Evolutionary conservation across 2,113 vertebrate species (phyloP), one percentile per base, ranked within the genome.

Genomic region (Coturnix japonica): DNA sequence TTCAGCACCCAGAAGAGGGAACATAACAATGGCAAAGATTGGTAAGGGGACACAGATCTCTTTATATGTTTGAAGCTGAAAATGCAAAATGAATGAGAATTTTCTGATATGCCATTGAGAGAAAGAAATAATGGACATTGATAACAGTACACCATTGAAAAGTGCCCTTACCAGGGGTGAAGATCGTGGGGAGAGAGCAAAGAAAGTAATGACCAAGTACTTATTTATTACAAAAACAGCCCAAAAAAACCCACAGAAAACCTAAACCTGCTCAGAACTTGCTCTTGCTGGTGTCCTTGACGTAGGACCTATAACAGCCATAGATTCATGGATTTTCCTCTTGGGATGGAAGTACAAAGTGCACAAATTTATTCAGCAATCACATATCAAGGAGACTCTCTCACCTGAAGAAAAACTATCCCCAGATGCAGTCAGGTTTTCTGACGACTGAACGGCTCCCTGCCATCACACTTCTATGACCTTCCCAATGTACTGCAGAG

Each of bases 51-150:
- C 51, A 49, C 46, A 71, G 84, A 94, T 35, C 4, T 1, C 26
- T 89, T 73, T 54, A 59, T 60, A 54, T 13, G 9, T 69, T 88
- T 87, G 83, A 91, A 75, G n/a, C 16, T 70, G 49, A 93, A 91
- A 75, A 70, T 79, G 37, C n/a, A 46, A 87, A 89, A 35, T 87
- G 71, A 64, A 31, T 63, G 41, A 64, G n/a, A 57, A 85, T n/a
- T 56, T 92, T 60, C 74, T 73, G 30, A 21, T 53, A 35, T 7
- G 66, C 7, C 16, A 60, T 41, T 76, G 63, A 76, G 28, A 70
- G 33, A 75, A 87, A 86, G 46, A 76, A 75, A 51, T 56, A 82
- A 79, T 76, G 60, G 33, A 64, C 60, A 71, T 66, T 89, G 70
- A 76, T 49, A 69, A 59, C 54, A 57, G 31, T n/a, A 49, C 44